Evolutionary conservation across 2,888 invertebrate genomes (phyloP), one percentile per base, ranked within the genome.

Genomic region (Drosophila paracracens): DNA sequence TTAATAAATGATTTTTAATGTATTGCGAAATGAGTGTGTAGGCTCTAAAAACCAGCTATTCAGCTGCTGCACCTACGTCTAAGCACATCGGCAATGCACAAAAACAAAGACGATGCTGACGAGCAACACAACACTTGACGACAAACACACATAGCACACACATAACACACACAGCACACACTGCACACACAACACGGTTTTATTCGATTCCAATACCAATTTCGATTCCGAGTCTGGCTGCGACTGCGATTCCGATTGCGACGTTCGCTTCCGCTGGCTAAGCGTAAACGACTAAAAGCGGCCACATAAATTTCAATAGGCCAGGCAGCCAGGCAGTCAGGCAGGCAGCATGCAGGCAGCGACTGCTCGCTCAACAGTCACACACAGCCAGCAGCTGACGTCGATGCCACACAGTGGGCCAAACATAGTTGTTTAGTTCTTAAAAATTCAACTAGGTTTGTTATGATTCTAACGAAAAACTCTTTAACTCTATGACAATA

Each of bases 271-370:
- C 87, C 89, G 90, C 82, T 89, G 90, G 84, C 84, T 81, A 75
- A 82, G 89, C 90, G 84, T 87, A 82, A 90, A 87, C 90, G 90
- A 87, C 90, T 87, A 83, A 90, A 83, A 88, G 74, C 87, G 86
- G 89, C 89, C 90, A 89, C 91, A 91, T 91, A 89, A 91, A 91
- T 91, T 90, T 91, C 90, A 90, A 88, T 91, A 85, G 83, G 91
- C 83, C 82, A 84, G 83, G 61, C 78, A 60, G 67, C 48, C 64
- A 80, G 59, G 46, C 57, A 67, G 46, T 38, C 54, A 38, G 36
- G n/a, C 54, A 52, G 54, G 29, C 62, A 79, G 46, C 57, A 62
- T 63, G 59, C 67, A 62, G 68, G 59, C 68, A 69, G 69, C 79
- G 71, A 61, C 36, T 51, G 52, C 66, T 53, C 58, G 60, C 64